Evolutionary conservation across 2,888 invertebrate species (phyloP), one percentile per base, ranked within the genome.

Genomic region (Podabrus alpinus): DNA sequence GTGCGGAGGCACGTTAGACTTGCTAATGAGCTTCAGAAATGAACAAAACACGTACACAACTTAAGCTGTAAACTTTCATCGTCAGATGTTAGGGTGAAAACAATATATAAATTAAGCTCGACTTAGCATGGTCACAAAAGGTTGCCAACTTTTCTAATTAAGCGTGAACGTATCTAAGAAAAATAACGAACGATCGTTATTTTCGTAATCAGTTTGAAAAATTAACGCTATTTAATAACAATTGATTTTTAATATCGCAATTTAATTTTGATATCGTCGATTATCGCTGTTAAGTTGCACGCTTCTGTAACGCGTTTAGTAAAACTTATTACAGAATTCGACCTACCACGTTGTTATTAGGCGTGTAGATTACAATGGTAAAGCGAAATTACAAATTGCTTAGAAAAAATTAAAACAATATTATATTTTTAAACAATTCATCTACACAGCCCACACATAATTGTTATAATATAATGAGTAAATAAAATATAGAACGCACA

Each of bases 71-170:
- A 76, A 75, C 73, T 68, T 59, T 73, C 76, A 71, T 69, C 67
- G 66, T 69, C 69, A 73, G 66, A 71, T 19, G 62, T 21, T 64
- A 68, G 59, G 61, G 71, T 16, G 74, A 77, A 77, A 74, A 74
- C 72, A 76, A 77, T 72, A 74, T 77, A 74, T 77, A 77, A 77
- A 77, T 77, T 77, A 74, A 77, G 70, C 69, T 69, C 25, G 70
- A 67, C 67, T 68, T 69, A 68, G 68, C 15, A 59, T 66, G 69
- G 73, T 59, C 71, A 69, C 69, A 74, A 74, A 73, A 74, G 71
- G 69, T 60, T 21, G 61, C 70, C 67, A 67, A 70, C 67, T 67
- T 67, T 70, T 70, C 74, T 59, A 66, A 70, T 74, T 70, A 74
- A 66, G 19, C 59, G 17, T 24, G 60, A 67, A 45, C n/a, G 45